Percentiles rank a stretch among this genome's conserved stretches.
phyloP scores from a whole-genome alignment of 2,888 invertebrate species.

The Craniophora ligustri region DNA sequence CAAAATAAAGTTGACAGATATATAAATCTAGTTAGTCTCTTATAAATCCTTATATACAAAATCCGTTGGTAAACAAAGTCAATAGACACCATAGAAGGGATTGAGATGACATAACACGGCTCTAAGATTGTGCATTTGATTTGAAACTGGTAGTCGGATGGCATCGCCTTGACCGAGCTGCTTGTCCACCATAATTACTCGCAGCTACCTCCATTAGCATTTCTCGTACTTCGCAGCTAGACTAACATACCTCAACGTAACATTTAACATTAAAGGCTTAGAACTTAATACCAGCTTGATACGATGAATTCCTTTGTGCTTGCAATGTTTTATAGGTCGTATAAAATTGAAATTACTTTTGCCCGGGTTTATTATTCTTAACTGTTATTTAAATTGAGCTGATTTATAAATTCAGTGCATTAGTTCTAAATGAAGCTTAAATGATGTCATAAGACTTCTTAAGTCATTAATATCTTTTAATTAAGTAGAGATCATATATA shows the following conservation, averaged over 20 bases:
- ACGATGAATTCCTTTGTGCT: constrained; percentile 54
- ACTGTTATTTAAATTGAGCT: not conserved
- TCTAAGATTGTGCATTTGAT: constrained; percentile 57
- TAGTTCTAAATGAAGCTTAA: constrained; percentile 10
- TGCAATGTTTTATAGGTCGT: constrained; percentile 27
- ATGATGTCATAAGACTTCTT: constrained; percentile 11
- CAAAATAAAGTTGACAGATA: not conserved
- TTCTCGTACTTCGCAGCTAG: constrained; percentile 30
- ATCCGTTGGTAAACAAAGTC: constrained; percentile 19
- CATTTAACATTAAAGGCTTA: constrained; percentile 60
- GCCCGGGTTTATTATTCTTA: not conserved
- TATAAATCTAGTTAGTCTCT: not conserved
- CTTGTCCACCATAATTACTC: constrained; percentile 66
- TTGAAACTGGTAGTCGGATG: constrained; percentile 72
- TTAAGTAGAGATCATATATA: constrained; percentile 39
- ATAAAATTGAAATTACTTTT: constrained; percentile 21
- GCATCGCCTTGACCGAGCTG: constrained; percentile 80
- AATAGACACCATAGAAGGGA: constrained; percentile 20
- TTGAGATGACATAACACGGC: constrained; percentile 66
- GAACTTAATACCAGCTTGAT: constrained; percentile 48
- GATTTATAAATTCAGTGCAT: not conserved
- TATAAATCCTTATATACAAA: not conserved
- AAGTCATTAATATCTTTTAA: constrained; percentile 37
- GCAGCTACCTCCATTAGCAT: constrained; percentile 57
- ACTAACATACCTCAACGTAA: constrained; percentile 55